Conservation (phyloP, 2,888 invertebrate species). For the Tribolium freemani region DNA sequence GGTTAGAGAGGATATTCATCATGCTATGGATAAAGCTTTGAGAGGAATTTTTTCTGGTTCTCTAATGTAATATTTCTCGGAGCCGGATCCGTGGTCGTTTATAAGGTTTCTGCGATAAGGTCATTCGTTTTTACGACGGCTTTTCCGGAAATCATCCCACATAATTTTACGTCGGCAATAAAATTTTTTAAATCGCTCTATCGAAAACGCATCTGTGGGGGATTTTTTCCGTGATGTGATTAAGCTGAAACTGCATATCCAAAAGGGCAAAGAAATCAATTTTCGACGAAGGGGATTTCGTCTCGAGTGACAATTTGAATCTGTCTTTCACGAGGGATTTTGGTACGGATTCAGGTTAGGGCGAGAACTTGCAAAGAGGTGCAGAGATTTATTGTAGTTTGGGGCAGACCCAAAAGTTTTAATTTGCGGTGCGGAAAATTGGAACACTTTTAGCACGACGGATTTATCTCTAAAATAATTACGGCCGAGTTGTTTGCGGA, state of each 20-base stretch:
- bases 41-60: slow-evolving; percentile 29
- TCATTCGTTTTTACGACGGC: slow-evolving; percentile 22
- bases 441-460: neutral
- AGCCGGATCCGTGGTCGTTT: slow-evolving; percentile 25
- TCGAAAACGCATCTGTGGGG: slow-evolving; percentile 1
- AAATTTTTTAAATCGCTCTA: slow-evolving; percentile 8
- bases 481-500: neutral
- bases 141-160: slow-evolving; percentile 18
- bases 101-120: slow-evolving; percentile 32
- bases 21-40: slow-evolving; percentile 23
- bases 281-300: slow-evolving; percentile 3
- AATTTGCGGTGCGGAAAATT: neutral
- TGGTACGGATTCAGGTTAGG: neutral
- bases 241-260: neutral
- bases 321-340: neutral
- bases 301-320: slow-evolving; percentile 8
- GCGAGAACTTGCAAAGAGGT: neutral
- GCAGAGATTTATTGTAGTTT: neutral
- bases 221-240: neutral
- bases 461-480: neutral
- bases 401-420: neutral
- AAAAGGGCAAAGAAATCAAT: slow-evolving; percentile 12
- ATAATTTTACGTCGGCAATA: slow-evolving; percentile 22
- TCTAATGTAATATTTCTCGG: slow-evolving; percentile 36
- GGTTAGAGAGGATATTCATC: slow-evolving; percentile 18